phyloP scores from a whole-genome alignment of 2,888 invertebrate genomes.

The Yponomeuta cagnagella region DNA sequence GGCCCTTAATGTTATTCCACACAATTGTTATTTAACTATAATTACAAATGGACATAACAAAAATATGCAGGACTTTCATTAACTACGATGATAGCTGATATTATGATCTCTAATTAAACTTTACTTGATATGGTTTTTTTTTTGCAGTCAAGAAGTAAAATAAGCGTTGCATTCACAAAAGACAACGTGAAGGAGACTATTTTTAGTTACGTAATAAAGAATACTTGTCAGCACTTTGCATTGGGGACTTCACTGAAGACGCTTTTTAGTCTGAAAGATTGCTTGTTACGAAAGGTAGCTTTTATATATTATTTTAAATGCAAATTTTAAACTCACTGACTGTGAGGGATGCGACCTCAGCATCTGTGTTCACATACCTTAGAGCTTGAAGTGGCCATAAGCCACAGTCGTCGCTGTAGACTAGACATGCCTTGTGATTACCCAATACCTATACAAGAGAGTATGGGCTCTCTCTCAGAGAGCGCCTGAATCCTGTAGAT shows the following conservation, averaged over 20 bases:
- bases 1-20: no score
- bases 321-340: not conserved
- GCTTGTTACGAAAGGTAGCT: constrained; percentile 8
- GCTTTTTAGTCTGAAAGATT: not conserved
- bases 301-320: not conserved
- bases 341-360: no score
- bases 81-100: not conserved
- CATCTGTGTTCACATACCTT: no score
- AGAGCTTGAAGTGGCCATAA: no score
- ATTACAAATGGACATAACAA: no score
- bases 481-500: no score
- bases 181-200: not conserved
- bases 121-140: not conserved
- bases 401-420: no score
- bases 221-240: constrained; percentile 6
- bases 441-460: no score
- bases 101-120: not conserved
- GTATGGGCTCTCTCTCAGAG: no score
- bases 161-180: not conserved
- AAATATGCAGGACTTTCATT: not conserved
- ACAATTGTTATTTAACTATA: no score
- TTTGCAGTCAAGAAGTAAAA: not conserved
- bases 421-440: no score
- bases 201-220: constrained; percentile 8
- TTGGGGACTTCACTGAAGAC: not conserved